A percentile compares a stretch with the other conserved stretches of the same genome.
These are phyloP conservation scores for Tinea semifulvella DNA, from an alignment of 2,888 invertebrate genomes.

Conservation along the genomic window DNA sequence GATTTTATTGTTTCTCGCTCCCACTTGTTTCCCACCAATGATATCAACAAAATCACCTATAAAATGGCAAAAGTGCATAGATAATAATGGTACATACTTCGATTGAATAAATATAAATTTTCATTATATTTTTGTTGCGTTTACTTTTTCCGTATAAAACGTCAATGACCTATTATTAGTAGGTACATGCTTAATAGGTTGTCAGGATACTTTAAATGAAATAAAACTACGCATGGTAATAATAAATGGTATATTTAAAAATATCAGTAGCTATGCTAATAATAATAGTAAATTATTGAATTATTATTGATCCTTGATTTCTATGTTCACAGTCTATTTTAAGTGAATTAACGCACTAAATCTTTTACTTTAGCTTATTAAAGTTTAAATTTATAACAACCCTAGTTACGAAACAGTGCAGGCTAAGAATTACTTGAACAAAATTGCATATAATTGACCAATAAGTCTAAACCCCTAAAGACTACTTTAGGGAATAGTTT, in stretches of 20 bases:
- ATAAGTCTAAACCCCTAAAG: background rate
- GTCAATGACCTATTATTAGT: too few relatives aligned
- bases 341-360: conserved; percentile 9
- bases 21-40: too few relatives aligned
- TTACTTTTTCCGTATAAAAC: too few relatives aligned
- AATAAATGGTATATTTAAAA: conserved; percentile 10
- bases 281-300: too few relatives aligned
- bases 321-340: conserved; percentile 11
- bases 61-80: too few relatives aligned
- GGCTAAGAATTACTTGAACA: background rate
- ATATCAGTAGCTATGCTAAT: conserved; percentile 1
- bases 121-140: too few relatives aligned
- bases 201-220: too few relatives aligned
- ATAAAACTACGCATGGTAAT: background rate
- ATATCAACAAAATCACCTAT: too few relatives aligned
- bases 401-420: conserved; percentile 1
- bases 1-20: too few relatives aligned
- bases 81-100: too few relatives aligned
- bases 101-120: too few relatives aligned
- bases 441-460: background rate
- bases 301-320: conserved; percentile 4
- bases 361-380: background rate
- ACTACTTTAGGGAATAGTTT: conserved; percentile 30
- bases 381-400: conserved; percentile 12
- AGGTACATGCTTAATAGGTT: too few relatives aligned